Evolutionary conservation across 2,113 vertebrate species (phyloP).

Genomic region (Amphiprion percula): DNA sequence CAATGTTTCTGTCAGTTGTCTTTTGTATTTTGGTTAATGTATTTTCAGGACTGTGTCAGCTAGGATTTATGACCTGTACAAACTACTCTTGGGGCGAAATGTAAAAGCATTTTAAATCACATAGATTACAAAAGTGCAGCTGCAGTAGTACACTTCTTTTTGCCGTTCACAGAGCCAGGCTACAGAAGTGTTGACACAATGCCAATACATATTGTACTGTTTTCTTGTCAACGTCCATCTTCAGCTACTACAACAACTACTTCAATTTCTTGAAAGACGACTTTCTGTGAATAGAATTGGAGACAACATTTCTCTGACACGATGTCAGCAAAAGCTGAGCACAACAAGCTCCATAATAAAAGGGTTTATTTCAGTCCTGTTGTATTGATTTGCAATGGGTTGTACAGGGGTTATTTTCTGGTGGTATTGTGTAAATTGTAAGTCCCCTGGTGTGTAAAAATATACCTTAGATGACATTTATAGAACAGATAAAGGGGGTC

Average conservation of each 20-base stretch:
- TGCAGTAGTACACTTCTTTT: background rate
- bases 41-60: background rate
- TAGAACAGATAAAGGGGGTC: conserved; percentile 5
- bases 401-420: background rate
- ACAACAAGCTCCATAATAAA: conserved; percentile 10
- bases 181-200: conserved; percentile 8
- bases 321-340: conserved; percentile 19
- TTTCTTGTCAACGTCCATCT: conserved; percentile 8
- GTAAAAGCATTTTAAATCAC: background rate
- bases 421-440: background rate
- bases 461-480: conserved; percentile 6
- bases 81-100: background rate
- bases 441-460: background rate
- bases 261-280: too few species aligned
- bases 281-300: background rate
- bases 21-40: background rate
- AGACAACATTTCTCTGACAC: background rate
- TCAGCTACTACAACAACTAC: too few species aligned
- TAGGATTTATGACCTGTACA: background rate
- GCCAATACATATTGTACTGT: background rate
- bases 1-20: background rate
- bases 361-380: conserved; percentile 1
- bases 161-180: conserved; percentile 2
- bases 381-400: background rate
- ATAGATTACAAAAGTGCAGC: background rate